Base-by-base conservation (phyloP, 2,888 invertebrate species). In the Agrotis exclamationis region DNA sequence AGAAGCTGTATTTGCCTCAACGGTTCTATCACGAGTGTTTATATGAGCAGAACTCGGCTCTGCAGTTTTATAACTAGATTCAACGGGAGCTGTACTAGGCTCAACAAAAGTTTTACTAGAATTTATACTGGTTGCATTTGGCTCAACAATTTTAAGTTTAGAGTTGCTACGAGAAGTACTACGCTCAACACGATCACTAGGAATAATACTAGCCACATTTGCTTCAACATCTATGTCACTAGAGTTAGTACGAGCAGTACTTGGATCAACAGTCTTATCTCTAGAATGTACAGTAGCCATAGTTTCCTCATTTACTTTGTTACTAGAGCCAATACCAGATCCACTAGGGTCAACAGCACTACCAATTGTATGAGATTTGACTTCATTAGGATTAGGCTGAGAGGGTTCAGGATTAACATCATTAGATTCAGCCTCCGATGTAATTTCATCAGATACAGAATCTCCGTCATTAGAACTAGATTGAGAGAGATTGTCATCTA, bases 351-450 rank as follows among this genome's bases (percentile, higher is more conserved):
- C 28, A 20, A 62, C 20, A 18, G 39, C 39, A 39, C 24, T 59
- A 50, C 54, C 22, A 54, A 18, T 63, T 39, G 63, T 54, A 22
- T 18, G 14, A 54, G 22, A 39, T 22, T 63, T 63, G 14, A 9
- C 33, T 39, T 39, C 63, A 63, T 63, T 54, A 53, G 20, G 33
- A 18, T 33, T 33, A 51, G 22, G 22, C 2, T 33, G 33, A 39
- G 63, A 63, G 18, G 13, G n/a, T n/a, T 28, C 28, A 13, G 5
- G 20, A 54, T 62, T 33, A 33, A 4, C 33, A 33, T 48, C 62
- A 62, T 62, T 33, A 50, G 33, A 62, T 51, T 4, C 51, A 63
- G 16, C 33, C 20, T 63, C 51, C 51, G 62, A 22, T 4, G 13
- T 0, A 0, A 11, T 4, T 7, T 62, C 33, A 33, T 18, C 51